Evolutionary conservation across 1,140 invertebrate species (phyloP).

Genomic region (Drosophila dunni): DNA sequence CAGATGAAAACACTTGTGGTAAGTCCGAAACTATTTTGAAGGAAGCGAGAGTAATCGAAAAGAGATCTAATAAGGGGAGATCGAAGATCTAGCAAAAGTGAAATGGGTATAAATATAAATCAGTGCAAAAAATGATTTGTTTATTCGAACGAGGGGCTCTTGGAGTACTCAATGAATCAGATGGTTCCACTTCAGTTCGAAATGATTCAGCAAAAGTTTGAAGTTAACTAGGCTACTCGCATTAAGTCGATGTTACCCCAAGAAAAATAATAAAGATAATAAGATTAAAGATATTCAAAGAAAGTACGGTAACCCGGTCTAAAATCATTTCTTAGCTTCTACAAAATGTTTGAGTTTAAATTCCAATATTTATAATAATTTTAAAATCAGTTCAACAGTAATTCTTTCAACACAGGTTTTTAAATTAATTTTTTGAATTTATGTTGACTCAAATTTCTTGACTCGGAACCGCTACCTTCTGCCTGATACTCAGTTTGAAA

Average conservation of each 20-base stretch:
- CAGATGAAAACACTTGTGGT: slow-evolving; percentile 97
- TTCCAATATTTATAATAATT: too few species aligned
- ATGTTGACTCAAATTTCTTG: neutral
- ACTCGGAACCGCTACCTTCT: slow-evolving; percentile 40
- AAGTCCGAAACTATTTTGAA: slow-evolving; percentile 84
- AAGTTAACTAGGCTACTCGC: neutral
- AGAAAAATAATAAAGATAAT: neutral
- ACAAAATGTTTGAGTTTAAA: too few species aligned
- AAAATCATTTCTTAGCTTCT: too few species aligned
- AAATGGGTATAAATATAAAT: neutral
- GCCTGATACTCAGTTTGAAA: neutral
- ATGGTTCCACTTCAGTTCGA: slow-evolving; percentile 59
- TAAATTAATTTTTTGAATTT: too few species aligned
- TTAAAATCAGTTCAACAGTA: too few species aligned
- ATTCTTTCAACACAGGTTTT: too few species aligned
- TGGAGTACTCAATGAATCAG: slow-evolving; percentile 10
- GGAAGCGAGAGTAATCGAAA: slow-evolving; percentile 17
- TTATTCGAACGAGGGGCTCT: neutral
- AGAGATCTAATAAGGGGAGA: too few species aligned
- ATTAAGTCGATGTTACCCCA: neutral
- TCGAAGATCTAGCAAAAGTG: neutral
- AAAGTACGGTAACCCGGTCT: too few species aligned
- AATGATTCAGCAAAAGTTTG: slow-evolving; percentile 64
- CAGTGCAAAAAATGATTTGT: slow-evolving; percentile 8
- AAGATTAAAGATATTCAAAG: neutral